Evolutionary conservation across 2,797 vertebrate species (phyloP), one percentile per base, ranked within the genome.

Genomic region (Thripadectes ignobilis): DNA sequence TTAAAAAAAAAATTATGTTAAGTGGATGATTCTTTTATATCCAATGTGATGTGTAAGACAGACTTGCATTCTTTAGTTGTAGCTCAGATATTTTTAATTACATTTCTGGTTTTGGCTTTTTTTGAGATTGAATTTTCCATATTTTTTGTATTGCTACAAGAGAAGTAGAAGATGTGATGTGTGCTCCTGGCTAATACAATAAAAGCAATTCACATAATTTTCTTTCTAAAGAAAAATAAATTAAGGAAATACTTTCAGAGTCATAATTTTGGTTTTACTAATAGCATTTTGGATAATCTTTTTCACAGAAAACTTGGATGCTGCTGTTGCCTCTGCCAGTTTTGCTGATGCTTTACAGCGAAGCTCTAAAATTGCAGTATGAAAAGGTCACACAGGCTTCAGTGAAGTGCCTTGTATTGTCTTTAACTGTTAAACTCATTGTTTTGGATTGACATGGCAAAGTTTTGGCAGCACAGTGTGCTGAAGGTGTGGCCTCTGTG

Each of bases 151-250:
- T 61, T 95, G 4, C 14, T 89, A 26, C 19, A 74, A 66, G 29
- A 22, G 29, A 87, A 63, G 30, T 61, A 94, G 84, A 92, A 95
- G 22, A 48, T 45, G 10, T 51, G 34, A 81, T 62, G 20, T 12
- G 32, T 77, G 6, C 8, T 92, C 14, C 69, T 85, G 79, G 36
- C 17, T 74, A 86, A 77, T 68, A 79, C 26, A 92, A 82, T 73
- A 72, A 77, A 96, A 80, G 4, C 10, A 91, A 84, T 82, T 93
- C 88, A 54, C 10, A 59, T 65, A 0, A 0, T 52, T 89, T n/a
- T 71, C 39, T 76, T 86, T 84, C 34, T 69, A 49, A 94, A 86
- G 51, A 82, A 93, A 19, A 88, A 88, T 65, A 89, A 74, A 72
- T 88, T 63, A 87, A 90, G 63, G 20, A 93, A 82, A 88, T 74